These are phyloP conservation scores for Hybognathus amarus DNA, from an alignment of 2,797 vertebrate genomes.

Conservation along the genomic window DNA sequence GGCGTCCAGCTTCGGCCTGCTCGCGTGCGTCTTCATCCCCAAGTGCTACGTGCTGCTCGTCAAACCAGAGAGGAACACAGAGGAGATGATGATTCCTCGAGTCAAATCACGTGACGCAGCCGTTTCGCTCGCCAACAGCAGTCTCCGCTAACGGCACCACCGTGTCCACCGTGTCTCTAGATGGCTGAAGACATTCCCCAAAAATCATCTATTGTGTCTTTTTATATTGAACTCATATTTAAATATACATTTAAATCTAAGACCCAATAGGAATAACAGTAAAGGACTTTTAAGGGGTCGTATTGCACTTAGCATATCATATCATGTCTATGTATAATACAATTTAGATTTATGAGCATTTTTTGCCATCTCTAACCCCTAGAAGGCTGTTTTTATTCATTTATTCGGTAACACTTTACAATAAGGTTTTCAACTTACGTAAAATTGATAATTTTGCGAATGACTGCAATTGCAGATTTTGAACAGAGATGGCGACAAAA, in stretches of 20 bases:
- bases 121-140: constrained; percentile 69
- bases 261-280: neutral
- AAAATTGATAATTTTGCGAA: no score
- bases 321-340: neutral
- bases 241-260: neutral
- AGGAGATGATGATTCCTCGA: constrained; percentile 78
- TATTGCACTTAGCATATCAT: neutral
- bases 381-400: neutral
- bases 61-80: constrained; percentile 83
- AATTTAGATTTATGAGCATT: neutral
- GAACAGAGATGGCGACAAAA: no score
- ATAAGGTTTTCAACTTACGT: no score
- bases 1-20: constrained; percentile 86
- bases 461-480: no score
- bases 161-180: constrained; percentile 70
- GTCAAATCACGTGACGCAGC: constrained; percentile 71
- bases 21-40: constrained; percentile 85
- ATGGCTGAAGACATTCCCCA: constrained; percentile 62
- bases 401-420: no score
- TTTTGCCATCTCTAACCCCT: neutral
- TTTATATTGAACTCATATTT: constrained; percentile 1
- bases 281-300: neutral
- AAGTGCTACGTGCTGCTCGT: constrained; percentile 87
- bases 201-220: neutral
- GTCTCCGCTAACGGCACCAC: constrained; percentile 67